Base-by-base conservation (phyloP, 2,113 vertebrate genomes). In the Panthera leo region DNA sequence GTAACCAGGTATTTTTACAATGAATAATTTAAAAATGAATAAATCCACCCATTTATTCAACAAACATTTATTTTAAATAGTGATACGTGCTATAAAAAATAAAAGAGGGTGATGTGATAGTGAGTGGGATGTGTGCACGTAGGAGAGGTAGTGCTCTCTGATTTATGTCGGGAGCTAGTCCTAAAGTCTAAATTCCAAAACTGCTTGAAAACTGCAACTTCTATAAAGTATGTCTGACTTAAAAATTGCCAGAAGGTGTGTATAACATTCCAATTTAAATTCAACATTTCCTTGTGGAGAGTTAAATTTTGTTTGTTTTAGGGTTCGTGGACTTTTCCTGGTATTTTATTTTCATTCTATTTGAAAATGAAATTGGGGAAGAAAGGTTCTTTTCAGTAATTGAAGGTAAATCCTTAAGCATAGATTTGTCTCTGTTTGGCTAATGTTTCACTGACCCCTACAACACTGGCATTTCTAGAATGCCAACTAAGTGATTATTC, bases 371-470 rank as follows among this genome's bases (percentile, higher is more conserved):
- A 97, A 87, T 71, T 29, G 7, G 13, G 1, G 2, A 16, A 19
- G 13, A 61, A 85, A 87, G 45, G 15, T 78, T 92, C 73, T 14
- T 87, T 94, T 85, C 23, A 87, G 31, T 94, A 84, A 94, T 31
- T 89, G 61, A 79, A 92, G n/a, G 6, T 91, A 86, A 63, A 93
- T 78, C 7, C 63, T 65, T 90, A 65, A 80, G 63, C 45, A 55
- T 79, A 78, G 68, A 82, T 97, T 78, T n/a, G 39, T 31, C 18
- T 48, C n/a, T 14, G 31, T 88, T 67, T 93, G 85, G 53, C 82
- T 94, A 53, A 89, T 79, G 82, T 93, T 95, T 94, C 61, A 76
- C n/a, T 95, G 78, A 85, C 39, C n/a, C 94, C 76, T 78, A 55
- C 82, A 92, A 82, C 42, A 19, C 14, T 75, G 48, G 78, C 12